These are phyloP conservation scores for Smittia aterrima DNA, from an alignment of 2,888 invertebrate species.

Conservation along the genomic window DNA sequence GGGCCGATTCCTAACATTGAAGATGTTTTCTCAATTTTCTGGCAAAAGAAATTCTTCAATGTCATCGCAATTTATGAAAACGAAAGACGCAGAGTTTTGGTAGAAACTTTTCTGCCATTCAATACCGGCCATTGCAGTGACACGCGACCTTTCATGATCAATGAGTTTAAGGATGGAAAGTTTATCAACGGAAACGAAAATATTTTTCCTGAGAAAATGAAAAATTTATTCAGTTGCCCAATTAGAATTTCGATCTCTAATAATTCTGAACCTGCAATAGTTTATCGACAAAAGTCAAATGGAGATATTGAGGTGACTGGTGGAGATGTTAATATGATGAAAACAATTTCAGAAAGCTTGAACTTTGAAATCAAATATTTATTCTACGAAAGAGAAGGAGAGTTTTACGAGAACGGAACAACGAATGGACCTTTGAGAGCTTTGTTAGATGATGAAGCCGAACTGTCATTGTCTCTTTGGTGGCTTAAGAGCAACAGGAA, in stretches of 20 bases:
- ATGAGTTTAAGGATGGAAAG: constrained; percentile 1
- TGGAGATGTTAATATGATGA: background rate
- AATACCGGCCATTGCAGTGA: background rate
- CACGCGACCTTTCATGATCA: constrained; percentile 12
- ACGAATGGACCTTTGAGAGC: background rate
- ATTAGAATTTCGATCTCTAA: background rate
- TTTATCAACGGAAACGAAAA: background rate
- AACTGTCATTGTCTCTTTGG: background rate
- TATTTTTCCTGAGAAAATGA: background rate
- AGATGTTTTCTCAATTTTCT: background rate
- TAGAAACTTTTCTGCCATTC: background rate
- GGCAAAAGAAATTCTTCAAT: background rate
- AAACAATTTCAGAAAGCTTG: background rate
- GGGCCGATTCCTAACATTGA: background rate
- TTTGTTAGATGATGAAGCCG: background rate
- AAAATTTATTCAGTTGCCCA: constrained; percentile 6
- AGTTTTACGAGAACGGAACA: constrained; percentile 15
- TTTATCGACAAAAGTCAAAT: background rate
- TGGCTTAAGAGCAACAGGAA: constrained; percentile 19
- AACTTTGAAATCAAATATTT: constrained; percentile 1
- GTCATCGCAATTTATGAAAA: background rate
- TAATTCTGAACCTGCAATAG: background rate
- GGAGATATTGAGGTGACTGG: background rate
- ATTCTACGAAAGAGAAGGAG: background rate
- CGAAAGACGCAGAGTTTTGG: background rate